Percentiles rank a stretch among this genome's conserved stretches.
Evolutionary conservation across 2,113 vertebrate species (phyloP).

Genomic region (Chloroceryle aenea): DNA sequence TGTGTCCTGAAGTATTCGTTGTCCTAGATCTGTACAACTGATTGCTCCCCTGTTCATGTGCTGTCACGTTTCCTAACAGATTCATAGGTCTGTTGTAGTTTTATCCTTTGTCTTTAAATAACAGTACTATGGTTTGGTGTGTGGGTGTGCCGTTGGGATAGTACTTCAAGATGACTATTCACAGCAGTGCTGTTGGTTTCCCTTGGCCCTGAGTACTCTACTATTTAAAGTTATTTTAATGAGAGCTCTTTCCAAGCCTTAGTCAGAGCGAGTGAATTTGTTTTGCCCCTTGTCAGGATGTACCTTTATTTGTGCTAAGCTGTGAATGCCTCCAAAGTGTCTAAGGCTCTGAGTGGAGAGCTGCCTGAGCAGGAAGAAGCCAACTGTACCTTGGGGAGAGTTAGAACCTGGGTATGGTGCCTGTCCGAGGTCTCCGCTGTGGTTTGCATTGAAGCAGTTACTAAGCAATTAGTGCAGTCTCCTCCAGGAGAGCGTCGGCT

Average conservation of each 20-base stretch:
- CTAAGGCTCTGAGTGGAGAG: neutral
- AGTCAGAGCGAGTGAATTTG: neutral
- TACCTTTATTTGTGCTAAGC: neutral
- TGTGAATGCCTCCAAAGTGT: neutral
- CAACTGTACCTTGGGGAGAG: neutral
- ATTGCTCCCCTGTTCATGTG: neutral
- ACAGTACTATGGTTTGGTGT: neutral
- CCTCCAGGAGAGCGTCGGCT: constrained; percentile 4
- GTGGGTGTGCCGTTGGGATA: neutral
- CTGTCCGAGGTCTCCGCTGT: neutral
- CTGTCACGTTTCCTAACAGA: neutral
- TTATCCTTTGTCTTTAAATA: neutral
- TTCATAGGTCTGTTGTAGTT: neutral
- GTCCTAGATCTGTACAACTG: neutral
- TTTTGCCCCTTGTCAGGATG: neutral
- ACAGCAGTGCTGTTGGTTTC: neutral
- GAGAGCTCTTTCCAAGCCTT: neutral
- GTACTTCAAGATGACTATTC: neutral
- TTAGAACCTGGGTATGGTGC: neutral
- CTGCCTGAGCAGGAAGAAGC: neutral
- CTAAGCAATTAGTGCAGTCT: neutral
- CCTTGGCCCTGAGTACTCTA: constrained; percentile 7
- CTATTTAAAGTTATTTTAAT: constrained; percentile 32
- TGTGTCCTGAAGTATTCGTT: neutral
- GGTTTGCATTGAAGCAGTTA: neutral